These are phyloP conservation scores for Mythimna vitellina DNA, from an alignment of 2,888 invertebrate genomes.

Conservation along the genomic window DNA sequence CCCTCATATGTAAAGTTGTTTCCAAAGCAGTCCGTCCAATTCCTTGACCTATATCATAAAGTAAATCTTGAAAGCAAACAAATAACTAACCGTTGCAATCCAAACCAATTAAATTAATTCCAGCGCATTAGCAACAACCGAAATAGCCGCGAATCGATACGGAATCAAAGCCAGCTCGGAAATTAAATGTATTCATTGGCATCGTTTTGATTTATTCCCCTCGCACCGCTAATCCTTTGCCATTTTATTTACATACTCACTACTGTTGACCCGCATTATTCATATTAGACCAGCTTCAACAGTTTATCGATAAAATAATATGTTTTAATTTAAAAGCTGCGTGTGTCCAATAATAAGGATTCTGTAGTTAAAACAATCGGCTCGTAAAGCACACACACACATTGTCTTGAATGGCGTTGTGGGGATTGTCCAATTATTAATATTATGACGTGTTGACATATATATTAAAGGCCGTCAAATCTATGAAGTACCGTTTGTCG, in stretches of 20 bases:
- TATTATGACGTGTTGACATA: too few relatives aligned
- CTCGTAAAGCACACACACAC: conserved; percentile 52
- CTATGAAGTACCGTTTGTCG: too few relatives aligned
- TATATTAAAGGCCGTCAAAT: too few relatives aligned
- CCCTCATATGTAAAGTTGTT: not conserved
- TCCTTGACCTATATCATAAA: not conserved
- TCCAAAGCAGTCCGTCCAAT: not conserved
- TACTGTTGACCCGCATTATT: conserved; percentile 49
- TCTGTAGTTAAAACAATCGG: conserved; percentile 35
- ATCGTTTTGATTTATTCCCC: conserved; percentile 78
- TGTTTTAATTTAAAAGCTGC: conserved; percentile 36
- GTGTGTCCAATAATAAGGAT: conserved; percentile 36
- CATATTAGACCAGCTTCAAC: conserved; percentile 42
- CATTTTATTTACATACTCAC: conserved; percentile 61
- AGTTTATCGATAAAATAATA: conserved; percentile 19
- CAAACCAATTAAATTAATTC: conserved; percentile 73
- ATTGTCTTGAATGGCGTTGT: too few relatives aligned
- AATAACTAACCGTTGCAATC: conserved; percentile 42
- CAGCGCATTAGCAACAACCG: conserved; percentile 73
- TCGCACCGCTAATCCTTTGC: conserved; percentile 66
- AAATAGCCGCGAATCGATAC: conserved; percentile 73
- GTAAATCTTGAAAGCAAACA: conserved; percentile 19
- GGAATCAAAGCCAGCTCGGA: conserved; percentile 76
- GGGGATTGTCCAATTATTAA: too few relatives aligned
- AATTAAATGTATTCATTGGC: conserved; percentile 81